phyloP scores from a whole-genome alignment of 2,113 vertebrate species.

The Salvelinus alpinus region DNA sequence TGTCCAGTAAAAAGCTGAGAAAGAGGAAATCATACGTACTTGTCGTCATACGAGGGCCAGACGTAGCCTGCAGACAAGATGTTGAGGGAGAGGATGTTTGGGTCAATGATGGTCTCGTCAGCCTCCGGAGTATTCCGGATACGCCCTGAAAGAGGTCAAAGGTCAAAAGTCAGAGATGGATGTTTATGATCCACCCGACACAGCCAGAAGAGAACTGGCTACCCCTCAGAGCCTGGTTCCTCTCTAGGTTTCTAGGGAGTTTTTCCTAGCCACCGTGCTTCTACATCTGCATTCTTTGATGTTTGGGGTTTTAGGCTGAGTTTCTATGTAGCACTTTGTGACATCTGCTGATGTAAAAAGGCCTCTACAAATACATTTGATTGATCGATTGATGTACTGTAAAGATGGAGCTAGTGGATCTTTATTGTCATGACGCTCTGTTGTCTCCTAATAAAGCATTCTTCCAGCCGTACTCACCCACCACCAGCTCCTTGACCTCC shows the following conservation, averaged over 20 bases:
- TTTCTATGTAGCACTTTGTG: too few relatives aligned
- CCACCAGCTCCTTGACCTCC: constrained; percentile 95
- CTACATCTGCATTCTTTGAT: too few relatives aligned
- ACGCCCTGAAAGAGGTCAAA: constrained; percentile 77
- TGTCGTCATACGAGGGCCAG: constrained; percentile 90
- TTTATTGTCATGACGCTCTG: not conserved
- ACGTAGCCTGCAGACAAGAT: constrained; percentile 90
- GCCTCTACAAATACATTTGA: too few relatives aligned
- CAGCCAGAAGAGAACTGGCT: too few relatives aligned
- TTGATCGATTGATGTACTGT: too few relatives aligned
- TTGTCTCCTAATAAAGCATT: not conserved
- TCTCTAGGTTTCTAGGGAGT: too few relatives aligned
- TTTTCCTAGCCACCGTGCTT: too few relatives aligned
- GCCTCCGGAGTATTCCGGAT: constrained; percentile 95
- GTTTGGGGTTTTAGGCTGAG: too few relatives aligned
- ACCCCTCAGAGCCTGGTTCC: too few relatives aligned
- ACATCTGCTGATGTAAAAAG: too few relatives aligned
- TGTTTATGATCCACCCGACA: too few relatives aligned
- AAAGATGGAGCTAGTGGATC: not conserved
- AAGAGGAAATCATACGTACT: constrained; percentile 74
- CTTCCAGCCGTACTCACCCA: constrained; percentile 80
- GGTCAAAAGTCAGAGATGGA: not conserved
- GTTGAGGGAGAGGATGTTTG: constrained; percentile 97
- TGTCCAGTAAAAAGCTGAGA: constrained; percentile 59
- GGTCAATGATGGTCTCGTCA: constrained; percentile 94